A percentile compares a stretch with the other conserved stretches of the same genome.
Conservation (phyloP, 2,888 invertebrate genomes). For the Drosophila mimica region DNA sequence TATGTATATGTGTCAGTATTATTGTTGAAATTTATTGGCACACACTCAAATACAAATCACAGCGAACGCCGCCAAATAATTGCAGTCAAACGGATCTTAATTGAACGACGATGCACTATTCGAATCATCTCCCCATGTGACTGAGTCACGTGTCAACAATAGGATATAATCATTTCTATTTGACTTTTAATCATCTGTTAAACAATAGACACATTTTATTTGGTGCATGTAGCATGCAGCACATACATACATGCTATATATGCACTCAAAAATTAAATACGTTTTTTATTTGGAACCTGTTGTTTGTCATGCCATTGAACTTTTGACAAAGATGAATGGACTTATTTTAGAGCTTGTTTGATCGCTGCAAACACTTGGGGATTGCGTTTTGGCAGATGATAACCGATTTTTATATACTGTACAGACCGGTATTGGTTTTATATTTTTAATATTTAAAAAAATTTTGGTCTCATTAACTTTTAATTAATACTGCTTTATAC, state of each 20-base stretch:
- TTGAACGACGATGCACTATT: slow-evolving; percentile 8
- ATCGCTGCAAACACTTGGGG: background rate
- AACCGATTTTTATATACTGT: slow-evolving; percentile 7
- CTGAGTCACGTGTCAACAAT: slow-evolving; percentile 31
- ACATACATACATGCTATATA: background rate
- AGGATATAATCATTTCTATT: background rate
- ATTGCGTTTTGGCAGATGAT: background rate
- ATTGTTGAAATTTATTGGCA: slow-evolving; percentile 46
- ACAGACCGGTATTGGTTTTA: background rate
- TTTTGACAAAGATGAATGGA: slow-evolving; percentile 19
- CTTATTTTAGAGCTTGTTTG: slow-evolving; percentile 15
- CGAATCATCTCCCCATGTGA: slow-evolving; percentile 19
- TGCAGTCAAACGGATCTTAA: slow-evolving; percentile 36
- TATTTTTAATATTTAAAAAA: background rate
- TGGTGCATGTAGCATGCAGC: background rate
- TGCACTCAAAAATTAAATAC: background rate
- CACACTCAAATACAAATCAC: slow-evolving; percentile 19
- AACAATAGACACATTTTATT: background rate
- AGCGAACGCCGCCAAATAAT: slow-evolving; percentile 58
- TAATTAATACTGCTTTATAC: background rate
- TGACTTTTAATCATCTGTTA: background rate
- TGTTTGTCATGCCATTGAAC: slow-evolving; percentile 40
- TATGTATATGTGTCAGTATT: slow-evolving; percentile 16
- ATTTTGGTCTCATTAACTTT: no score
- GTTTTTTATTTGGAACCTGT: slow-evolving; percentile 26